phyloP scores from a whole-genome alignment of 2,797 vertebrate species.

The Cyprinodon diabolis region DNA sequence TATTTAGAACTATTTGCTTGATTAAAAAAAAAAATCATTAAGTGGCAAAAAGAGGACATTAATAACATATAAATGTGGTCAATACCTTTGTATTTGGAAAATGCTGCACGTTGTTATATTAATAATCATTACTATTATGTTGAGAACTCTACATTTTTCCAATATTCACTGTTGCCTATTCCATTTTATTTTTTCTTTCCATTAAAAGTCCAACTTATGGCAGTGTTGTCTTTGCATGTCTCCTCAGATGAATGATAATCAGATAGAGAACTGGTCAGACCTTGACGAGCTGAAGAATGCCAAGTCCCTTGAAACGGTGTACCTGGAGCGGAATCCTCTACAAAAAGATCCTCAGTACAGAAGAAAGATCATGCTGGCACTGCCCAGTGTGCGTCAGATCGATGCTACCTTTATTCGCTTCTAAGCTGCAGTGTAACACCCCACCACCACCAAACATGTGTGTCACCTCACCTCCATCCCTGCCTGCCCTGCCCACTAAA shows the following conservation, averaged over 20 bases:
- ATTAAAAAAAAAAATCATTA: no score
- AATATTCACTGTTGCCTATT: not conserved
- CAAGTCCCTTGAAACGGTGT: conserved; percentile 92
- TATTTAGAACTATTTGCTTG: not conserved
- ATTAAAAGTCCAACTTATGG: not conserved
- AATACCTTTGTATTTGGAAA: not conserved
- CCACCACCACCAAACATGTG: conserved; percentile 49
- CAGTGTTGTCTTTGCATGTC: conserved; percentile 2
- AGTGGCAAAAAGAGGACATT: no score
- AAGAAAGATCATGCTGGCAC: conserved; percentile 96
- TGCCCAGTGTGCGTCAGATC: conserved; percentile 95
- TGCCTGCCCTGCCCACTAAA: conserved; percentile 29
- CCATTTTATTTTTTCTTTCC: not conserved
- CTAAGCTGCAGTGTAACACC: conserved; percentile 74
- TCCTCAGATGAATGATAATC: conserved; percentile 97
- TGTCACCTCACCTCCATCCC: conserved; percentile 31
- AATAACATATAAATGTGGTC: no score
- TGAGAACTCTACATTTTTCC: not conserved
- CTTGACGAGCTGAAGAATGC: conserved; percentile 96
- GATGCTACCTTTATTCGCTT: conserved; percentile 97
- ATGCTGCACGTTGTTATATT: not conserved
- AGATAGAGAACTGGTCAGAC: conserved; percentile 96
- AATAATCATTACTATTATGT: not conserved
- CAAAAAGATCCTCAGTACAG: conserved; percentile 98
- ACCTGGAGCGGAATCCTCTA: conserved; percentile 94